Base-by-base conservation (phyloP, 2,113 vertebrate species). In the Engystomops pustulosus region DNA sequence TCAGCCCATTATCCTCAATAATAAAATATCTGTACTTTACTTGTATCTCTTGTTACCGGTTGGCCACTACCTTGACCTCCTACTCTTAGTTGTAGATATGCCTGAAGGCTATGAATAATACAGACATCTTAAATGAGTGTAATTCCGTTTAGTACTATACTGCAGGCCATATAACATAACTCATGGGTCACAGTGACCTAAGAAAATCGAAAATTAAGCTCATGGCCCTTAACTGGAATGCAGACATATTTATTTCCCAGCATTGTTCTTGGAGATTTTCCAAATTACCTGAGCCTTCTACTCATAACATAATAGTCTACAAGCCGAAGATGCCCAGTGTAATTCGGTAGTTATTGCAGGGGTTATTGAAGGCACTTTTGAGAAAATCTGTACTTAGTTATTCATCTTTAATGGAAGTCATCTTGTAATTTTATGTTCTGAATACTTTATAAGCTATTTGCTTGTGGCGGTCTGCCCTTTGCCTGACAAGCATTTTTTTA, bases 221-320 rank as follows among this genome's bases (percentile, higher is more conserved):
- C 17, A 3, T 20, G 17, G 62, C 32, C 32, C 30, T 34, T 67
- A 74, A 74, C 45, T 74, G 45, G 23, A 45, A 74, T 30, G 25
- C 15, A 49, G 70, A 49, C 45, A 47, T 74, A 9, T 47, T 49
- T 45, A 47, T 72, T 74, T 74, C 70, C 70, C 41, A 74, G 23
- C 41, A 74, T 47, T 74, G 23, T 49, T 27, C 45, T 74, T 74
- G 70, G 45, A 45, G 41, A 17, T 47, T 74, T 49, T 49, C 70
- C 41, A 74, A 74, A 49, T 49, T 49, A 49, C 70, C 45, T 8
- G 11, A 45, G 27, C 30, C 23, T 74, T 32, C 17, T 3, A 17
- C 12, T 47, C 41, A 49, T 30, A 49, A 74, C 18, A 30, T 74
- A 74, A 47, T 74, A 47, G 23, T 45, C 23, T 74, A 18, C 30